phyloP scores from a whole-genome alignment of 2,113 vertebrate genomes.

The Bungarus multicinctus region DNA sequence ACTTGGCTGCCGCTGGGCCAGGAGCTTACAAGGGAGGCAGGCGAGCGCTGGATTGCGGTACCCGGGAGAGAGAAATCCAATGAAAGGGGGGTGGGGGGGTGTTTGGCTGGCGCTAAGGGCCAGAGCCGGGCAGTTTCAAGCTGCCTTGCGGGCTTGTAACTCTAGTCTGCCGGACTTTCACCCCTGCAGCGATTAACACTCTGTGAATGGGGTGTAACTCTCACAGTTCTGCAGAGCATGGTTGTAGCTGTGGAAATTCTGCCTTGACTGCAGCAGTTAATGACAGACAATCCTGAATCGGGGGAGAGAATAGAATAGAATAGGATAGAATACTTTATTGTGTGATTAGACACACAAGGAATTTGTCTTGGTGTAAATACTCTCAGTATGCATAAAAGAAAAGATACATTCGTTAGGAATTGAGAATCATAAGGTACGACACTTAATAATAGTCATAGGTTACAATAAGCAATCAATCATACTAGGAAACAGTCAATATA shows the following conservation, averaged over 20 bases:
- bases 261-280: not conserved
- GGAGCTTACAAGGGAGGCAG: not conserved
- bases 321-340: too few relatives aligned
- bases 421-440: too few relatives aligned
- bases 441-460: too few relatives aligned
- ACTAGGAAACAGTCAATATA: too few relatives aligned
- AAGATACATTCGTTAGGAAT: too few relatives aligned
- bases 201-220: not conserved
- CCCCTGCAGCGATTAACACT: not conserved
- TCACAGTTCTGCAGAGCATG: too few relatives aligned
- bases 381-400: too few relatives aligned
- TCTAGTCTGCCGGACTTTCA: not conserved
- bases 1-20: constrained; percentile 24
- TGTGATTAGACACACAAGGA: too few relatives aligned
- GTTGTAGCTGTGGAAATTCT: not conserved
- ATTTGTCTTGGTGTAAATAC: too few relatives aligned
- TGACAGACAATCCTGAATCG: not conserved
- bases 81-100: not conserved
- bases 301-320: too few relatives aligned
- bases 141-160: not conserved
- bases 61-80: not conserved
- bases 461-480: too few relatives aligned
- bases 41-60: not conserved
- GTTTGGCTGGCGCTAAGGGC: not conserved
- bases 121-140: not conserved